These are phyloP conservation scores for Atherinosoma microstoma DNA, from an alignment of 2,797 vertebrate genomes.

Conservation along the genomic window DNA sequence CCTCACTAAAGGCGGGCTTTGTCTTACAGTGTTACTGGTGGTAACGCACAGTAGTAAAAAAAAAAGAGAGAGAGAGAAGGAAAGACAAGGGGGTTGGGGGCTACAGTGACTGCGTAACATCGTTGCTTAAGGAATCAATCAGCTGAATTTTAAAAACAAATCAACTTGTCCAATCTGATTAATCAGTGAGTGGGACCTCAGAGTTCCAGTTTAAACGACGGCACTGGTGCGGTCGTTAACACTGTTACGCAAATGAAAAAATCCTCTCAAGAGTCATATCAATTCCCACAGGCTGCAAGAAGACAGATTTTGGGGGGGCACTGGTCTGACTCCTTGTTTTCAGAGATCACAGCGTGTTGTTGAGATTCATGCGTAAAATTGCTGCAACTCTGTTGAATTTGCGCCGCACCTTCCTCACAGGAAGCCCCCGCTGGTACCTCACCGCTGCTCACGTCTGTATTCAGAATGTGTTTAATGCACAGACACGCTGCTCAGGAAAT, in stretches of 20 bases:
- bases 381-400: slow-evolving; percentile 11
- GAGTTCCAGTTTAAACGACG: neutral
- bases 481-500: slow-evolving; percentile 11
- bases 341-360: slow-evolving; percentile 6
- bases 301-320: neutral
- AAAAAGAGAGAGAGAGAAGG: no score
- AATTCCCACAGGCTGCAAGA: neutral
- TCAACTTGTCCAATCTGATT: slow-evolving; percentile 28
- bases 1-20: slow-evolving; percentile 18
- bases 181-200: neutral
- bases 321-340: neutral
- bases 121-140: slow-evolving; percentile 29
- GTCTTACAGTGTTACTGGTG: slow-evolving; percentile 20
- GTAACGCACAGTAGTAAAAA: slow-evolving; percentile 14
- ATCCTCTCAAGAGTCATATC: slow-evolving; percentile 25
- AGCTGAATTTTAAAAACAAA: slow-evolving; percentile 23
- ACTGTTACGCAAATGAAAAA: slow-evolving; percentile 26
- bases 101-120: slow-evolving; percentile 26
- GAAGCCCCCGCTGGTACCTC: neutral
- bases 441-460: slow-evolving; percentile 5
- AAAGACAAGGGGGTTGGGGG: no score
- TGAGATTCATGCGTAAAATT: slow-evolving; percentile 6
- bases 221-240: neutral
- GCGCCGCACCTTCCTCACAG: slow-evolving; percentile 5
- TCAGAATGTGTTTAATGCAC: slow-evolving; percentile 6